A percentile compares a stretch with the other conserved stretches of the same genome.
Evolutionary conservation across 2,888 invertebrate genomes (phyloP).

Genomic region (Pyrrhia umbra): DNA sequence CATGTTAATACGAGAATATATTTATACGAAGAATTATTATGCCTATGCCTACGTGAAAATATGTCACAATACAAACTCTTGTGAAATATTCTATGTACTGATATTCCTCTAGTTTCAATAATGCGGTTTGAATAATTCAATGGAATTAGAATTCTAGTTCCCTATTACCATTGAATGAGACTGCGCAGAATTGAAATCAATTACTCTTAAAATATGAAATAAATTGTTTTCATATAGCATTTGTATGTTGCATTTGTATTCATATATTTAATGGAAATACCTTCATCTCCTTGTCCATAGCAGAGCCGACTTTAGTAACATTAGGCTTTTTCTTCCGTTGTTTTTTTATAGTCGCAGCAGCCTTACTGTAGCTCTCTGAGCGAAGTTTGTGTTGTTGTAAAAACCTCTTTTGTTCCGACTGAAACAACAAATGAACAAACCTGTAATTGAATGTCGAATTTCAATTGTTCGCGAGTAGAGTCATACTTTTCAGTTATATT

Average conservation of each 20-base stretch:
- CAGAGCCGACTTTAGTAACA: constrained; percentile 93
- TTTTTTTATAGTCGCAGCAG: constrained; percentile 97
- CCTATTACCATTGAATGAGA: constrained; percentile 61
- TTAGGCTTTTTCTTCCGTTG: constrained; percentile 97
- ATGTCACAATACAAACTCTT: constrained; percentile 42
- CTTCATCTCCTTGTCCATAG: constrained; percentile 97
- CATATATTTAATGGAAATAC: too few species aligned
- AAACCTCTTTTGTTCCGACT: constrained; percentile 98
- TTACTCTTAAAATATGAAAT: constrained; percentile 36
- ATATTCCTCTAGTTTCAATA: constrained; percentile 52
- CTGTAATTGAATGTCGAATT: constrained; percentile 26
- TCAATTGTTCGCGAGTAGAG: constrained; percentile 19
- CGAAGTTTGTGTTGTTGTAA: constrained; percentile 97
- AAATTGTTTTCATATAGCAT: too few species aligned
- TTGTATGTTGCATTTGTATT: too few species aligned
- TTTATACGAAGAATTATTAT: constrained; percentile 40
- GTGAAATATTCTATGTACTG: constrained; percentile 41
- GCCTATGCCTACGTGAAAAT: constrained; percentile 57
- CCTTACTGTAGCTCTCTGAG: constrained; percentile 97
- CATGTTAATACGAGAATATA: constrained; percentile 31
- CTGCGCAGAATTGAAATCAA: constrained; percentile 54
- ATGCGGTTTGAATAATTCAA: constrained; percentile 60
- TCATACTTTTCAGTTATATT: constrained; percentile 20
- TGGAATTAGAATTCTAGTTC: constrained; percentile 45
- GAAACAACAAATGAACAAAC: constrained; percentile 68